phyloP scores from a whole-genome alignment of 2,888 invertebrate species.

The Trisateles emortualis region DNA sequence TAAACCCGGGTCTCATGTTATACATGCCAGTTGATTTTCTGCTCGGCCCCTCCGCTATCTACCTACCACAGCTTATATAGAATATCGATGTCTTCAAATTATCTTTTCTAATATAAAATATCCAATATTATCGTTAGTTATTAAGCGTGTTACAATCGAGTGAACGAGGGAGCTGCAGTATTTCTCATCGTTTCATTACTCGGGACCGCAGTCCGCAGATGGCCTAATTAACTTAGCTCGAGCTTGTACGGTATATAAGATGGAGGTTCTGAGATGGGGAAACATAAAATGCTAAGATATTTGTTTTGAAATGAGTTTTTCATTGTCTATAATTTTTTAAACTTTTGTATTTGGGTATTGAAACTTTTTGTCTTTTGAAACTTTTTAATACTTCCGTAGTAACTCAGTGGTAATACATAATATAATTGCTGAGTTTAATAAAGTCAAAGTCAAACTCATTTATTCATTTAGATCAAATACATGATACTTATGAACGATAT shows the following conservation, averaged over 20 bases:
- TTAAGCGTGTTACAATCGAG: conserved; percentile 23
- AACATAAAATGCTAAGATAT: background rate
- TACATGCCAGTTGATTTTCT: no score
- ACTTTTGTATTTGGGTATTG: background rate
- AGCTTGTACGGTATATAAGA: conserved; percentile 6
- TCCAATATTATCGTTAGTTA: conserved; percentile 18
- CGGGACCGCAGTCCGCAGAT: conserved; percentile 25
- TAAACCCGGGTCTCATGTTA: no score
- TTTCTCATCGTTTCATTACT: conserved; percentile 33
- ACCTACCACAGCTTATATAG: background rate
- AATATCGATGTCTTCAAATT: background rate
- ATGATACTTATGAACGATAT: no score
- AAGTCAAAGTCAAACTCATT: no score
- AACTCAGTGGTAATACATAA: no score
- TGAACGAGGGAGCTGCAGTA: conserved; percentile 16
- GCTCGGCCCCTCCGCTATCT: no score
- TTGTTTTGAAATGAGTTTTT: background rate
- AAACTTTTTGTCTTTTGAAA: background rate
- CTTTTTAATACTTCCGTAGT: no score
- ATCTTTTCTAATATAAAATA: conserved; percentile 6
- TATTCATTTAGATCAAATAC: no score
- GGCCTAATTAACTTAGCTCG: conserved; percentile 40
- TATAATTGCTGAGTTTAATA: no score
- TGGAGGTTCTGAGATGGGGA: conserved; percentile 6
- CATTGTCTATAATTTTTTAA: background rate